Evolutionary conservation across 2,797 vertebrate species (phyloP).

Genomic region (Enteromius afrohamiltoni): DNA sequence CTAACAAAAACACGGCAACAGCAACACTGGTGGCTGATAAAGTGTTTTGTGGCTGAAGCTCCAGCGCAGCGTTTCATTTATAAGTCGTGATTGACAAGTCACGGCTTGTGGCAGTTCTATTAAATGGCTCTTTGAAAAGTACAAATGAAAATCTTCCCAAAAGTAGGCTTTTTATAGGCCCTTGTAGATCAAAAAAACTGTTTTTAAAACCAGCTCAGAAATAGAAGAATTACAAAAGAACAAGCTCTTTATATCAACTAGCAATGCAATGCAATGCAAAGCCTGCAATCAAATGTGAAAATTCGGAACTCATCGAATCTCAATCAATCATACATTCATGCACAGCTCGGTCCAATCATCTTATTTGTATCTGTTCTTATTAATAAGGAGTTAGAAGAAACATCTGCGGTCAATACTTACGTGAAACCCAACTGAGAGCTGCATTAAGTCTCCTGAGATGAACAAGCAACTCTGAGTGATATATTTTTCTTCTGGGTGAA

Average conservation of each 20-base stretch:
- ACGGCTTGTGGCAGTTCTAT: conserved; percentile 2
- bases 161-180: neutral
- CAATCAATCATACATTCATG: too few species aligned
- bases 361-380: conserved; percentile 1
- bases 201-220: neutral
- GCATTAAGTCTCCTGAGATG: neutral
- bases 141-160: neutral
- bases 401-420: neutral
- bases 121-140: neutral
- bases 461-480: neutral
- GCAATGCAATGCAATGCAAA: neutral
- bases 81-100: neutral
- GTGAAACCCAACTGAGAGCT: conserved; percentile 1
- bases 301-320: neutral
- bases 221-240: neutral
- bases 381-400: neutral
- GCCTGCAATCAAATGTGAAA: neutral
- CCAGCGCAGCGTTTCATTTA: neutral
- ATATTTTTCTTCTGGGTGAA: neutral
- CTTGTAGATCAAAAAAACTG: neutral
- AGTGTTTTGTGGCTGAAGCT: neutral
- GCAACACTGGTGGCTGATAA: neutral
- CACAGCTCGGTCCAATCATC: neutral
- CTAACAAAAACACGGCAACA: neutral
- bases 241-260: neutral